These are phyloP conservation scores for Neoitamus cyanurus DNA, from an alignment of 2,888 invertebrate species.

Conservation along the genomic window DNA sequence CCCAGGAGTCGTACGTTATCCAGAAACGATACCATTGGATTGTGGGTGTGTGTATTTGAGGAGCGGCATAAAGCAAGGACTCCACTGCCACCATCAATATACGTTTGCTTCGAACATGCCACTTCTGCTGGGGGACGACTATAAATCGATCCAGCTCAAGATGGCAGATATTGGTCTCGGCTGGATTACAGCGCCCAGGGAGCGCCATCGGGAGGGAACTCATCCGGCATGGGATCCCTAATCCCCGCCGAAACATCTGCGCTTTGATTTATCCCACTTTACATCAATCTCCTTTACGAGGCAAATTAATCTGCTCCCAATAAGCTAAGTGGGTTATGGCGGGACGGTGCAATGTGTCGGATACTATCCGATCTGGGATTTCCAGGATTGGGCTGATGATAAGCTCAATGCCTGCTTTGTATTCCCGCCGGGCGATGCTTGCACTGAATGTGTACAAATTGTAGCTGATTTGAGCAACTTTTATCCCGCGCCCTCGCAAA, in stretches of 20 bases:
- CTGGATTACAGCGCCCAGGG: neutral
- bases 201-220: neutral
- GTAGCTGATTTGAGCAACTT: neutral
- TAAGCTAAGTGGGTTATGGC: neutral
- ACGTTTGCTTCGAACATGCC: neutral
- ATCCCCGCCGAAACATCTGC: neutral
- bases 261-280: conserved; percentile 21
- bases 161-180: conserved; percentile 19
- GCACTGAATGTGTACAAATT: neutral
- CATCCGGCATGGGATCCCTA: neutral
- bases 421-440: neutral
- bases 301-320: conserved; percentile 11
- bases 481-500: neutral
- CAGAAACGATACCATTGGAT: neutral
- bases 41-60: neutral
- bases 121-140: neutral
- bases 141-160: conserved; percentile 3
- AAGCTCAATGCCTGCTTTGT: neutral
- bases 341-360: neutral
- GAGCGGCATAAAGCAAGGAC: neutral
- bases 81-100: neutral
- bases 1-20: neutral
- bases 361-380: neutral
- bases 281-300: conserved; percentile 8
- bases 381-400: neutral